Base-by-base conservation (phyloP, 1,140 invertebrate species). In the Dufourea novaeangliae region DNA sequence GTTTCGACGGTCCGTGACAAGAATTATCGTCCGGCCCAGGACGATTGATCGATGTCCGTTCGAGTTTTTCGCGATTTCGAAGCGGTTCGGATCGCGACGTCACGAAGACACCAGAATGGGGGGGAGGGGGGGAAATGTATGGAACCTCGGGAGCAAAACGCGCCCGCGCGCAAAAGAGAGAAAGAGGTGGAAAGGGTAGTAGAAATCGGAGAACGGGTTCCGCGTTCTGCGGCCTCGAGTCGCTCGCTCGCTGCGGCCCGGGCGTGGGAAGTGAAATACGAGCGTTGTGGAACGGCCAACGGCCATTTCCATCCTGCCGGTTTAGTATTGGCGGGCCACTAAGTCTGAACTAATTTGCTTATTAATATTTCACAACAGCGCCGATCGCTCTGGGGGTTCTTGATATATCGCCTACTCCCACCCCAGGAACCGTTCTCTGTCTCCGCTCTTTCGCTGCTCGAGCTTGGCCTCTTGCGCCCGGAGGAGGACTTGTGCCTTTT, bases 331-430 rank as follows among this genome's bases (percentile, higher is more conserved):
- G 83, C 80, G 63, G 76, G 73, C 68, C 85, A 85, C 87, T 83
- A 87, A 88, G 89, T 91, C 89, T 82, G 80, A 88, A 88, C 89
- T 89, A 90, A 91, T 91, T 91, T 90, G 90, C 88, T 91, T 91
- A 91, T 91, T 91, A 91, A 91, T 91, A 90, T 90, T 91, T 91
- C 89, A 90, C 88, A 86, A 87, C 86, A 83, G 85, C 88, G 79
- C 85, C 87, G 85, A 90, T 90, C 86, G 89, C 87, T 87, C 82
- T 82, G 85, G 88, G 88, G 86, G 83, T 87, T 86, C 81, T 82
- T 84, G 86, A 87, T 88, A 79, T 87, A 88, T 87, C 84, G 79
- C 50, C 50, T 84, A 69, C 52, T n/a, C 70, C 57, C 62, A 29
- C 74, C 71, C 59, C 61, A 44, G 5, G 14, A 8, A 20, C 5